These are phyloP conservation scores for Pegoplata infirma DNA, from an alignment of 2,888 invertebrate genomes.

Conservation along the genomic window DNA sequence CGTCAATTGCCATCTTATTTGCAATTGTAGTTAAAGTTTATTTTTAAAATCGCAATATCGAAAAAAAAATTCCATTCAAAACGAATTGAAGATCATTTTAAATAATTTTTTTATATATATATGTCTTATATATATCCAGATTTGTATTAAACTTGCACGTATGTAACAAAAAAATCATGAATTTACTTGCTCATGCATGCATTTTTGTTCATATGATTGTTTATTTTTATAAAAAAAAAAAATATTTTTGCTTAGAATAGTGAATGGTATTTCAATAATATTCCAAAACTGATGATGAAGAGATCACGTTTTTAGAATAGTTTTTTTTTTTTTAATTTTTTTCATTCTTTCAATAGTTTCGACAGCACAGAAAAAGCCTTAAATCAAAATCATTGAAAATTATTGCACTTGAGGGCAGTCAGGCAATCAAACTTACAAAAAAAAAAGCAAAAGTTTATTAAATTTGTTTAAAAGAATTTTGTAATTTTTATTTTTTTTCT, in stretches of 20 bases:
- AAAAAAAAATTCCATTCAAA: conserved; percentile 29
- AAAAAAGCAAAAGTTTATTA: conserved; percentile 54
- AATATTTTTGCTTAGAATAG: background rate
- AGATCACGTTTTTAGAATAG: conserved; percentile 60
- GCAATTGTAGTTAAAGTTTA: conserved; percentile 11
- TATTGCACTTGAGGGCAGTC: conserved; percentile 62
- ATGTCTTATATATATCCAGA: too few species aligned
- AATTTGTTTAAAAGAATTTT: background rate
- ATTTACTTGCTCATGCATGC: background rate
- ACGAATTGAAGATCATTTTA: conserved; percentile 37
- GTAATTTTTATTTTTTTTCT: background rate
- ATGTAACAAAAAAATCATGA: background rate
- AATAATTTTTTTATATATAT: conserved; percentile 29
- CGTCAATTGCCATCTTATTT: conserved; percentile 32
- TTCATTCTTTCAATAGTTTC: conserved; percentile 41
- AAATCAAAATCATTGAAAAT: conserved; percentile 55
- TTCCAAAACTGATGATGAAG: conserved; percentile 36
- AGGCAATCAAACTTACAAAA: conserved; percentile 44
- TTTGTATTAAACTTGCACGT: conserved; percentile 23
- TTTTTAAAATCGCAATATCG: background rate
- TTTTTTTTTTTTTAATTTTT: conserved; percentile 1
- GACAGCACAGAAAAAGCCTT: conserved; percentile 28
- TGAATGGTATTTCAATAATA: conserved; percentile 18
- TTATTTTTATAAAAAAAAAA: conserved; percentile 2
- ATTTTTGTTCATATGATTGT: conserved; percentile 3